Conservation (phyloP, 2,113 vertebrate genomes). For the Rhegmatorhina hoffmannsi region DNA sequence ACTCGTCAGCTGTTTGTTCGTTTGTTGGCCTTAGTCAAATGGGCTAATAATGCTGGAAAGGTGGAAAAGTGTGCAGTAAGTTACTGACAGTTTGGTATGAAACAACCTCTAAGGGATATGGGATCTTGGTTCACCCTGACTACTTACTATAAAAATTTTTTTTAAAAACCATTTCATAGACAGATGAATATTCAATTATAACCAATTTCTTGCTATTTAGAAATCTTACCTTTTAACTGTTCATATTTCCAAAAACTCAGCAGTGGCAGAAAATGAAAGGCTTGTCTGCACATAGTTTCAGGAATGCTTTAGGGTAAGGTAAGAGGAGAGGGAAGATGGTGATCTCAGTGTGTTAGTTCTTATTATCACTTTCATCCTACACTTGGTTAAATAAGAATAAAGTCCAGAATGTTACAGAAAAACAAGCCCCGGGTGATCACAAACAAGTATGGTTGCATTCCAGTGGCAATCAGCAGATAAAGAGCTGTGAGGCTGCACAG, state of each 20-base stretch:
- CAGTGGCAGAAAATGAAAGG: background rate
- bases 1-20: constrained; percentile 97
- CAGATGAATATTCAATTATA: background rate
- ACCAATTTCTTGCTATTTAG: background rate
- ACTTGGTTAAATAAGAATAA: background rate
- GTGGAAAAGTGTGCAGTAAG: constrained; percentile 99
- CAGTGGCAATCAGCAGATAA: constrained; percentile 2
- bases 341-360: background rate
- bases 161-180: background rate
- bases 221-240: background rate
- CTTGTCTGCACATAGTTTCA: background rate
- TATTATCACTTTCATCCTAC: background rate
- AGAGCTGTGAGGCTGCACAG: background rate
- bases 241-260: background rate
- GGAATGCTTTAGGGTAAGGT: background rate
- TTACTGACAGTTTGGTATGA: constrained; percentile 26
- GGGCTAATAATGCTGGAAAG: constrained; percentile 98
- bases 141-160: background rate
- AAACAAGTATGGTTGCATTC: constrained; percentile 28
- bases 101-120: background rate
- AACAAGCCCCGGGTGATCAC: background rate
- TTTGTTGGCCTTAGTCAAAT: constrained; percentile 93
- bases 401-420: background rate
- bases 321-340: background rate
- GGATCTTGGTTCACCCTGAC: background rate